Evolutionary conservation across 2,888 invertebrate species (phyloP), one percentile per base, ranked within the genome.

Genomic region (Abscondita cerata): DNA sequence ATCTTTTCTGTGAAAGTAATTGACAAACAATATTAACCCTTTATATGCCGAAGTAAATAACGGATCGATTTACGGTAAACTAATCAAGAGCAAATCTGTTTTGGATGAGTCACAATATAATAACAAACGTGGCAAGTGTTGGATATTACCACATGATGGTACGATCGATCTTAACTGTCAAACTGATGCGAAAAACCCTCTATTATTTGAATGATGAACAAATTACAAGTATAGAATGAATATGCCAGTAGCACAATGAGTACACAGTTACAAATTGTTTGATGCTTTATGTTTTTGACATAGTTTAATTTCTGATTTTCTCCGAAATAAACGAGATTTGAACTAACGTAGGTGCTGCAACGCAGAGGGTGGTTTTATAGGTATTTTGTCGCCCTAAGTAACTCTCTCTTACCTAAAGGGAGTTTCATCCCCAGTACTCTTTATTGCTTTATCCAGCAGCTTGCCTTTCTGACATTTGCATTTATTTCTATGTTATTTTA

Each of bases 101-200:
- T 19, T 52, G 61, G 63, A 71, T 71, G 71, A 71, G 68, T 70
- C 71, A 70, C 52, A 66, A 55, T 65, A 62, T 65, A 68, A 70
- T 69, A 69, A 70, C 65, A 61, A 67, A 67, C 61, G 70, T 67
- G 67, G 69, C 71, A 72, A 72, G 72, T 71, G 72, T 70, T 70
- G 60, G 58, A 44, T 60, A 70, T 70, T 70, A 70, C 71, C 70
- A 70, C 69, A 73, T 73, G 73, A 70, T 71, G 72, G 71, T 64
- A 65, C 71, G 62, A 75, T 75, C 75, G 75, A 75, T 75, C 75
- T 75, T 71, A 66, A 64, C 73, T 73, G 74, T 73, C 74, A 75
- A 62, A 62, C 66, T 50, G 61, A 62, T 59, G 62, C 59, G 67
- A 62, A 66, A 59, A 65, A 62, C 61, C 65, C 59, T 59, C 57